phyloP scores from a whole-genome alignment of 2,888 invertebrate species.

The Eretmocerus hayati region DNA sequence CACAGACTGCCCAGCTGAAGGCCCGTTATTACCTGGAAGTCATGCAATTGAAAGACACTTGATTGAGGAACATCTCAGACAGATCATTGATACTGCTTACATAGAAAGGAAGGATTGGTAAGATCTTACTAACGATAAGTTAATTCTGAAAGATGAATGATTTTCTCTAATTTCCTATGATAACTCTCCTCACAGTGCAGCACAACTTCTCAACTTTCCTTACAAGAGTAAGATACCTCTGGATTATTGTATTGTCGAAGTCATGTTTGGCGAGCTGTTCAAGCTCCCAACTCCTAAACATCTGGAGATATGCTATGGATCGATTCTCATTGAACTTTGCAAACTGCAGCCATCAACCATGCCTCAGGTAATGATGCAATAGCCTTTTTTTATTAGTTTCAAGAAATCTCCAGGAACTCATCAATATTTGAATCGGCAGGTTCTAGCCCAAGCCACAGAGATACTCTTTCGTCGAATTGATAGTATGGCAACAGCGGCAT shows the following conservation, averaged over 20 bases:
- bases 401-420: neutral
- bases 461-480: constrained; percentile 93
- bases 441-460: constrained; percentile 95
- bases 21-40: constrained; percentile 83
- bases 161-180: too few species aligned
- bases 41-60: constrained; percentile 96
- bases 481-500: constrained; percentile 93
- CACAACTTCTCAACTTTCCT: constrained; percentile 83
- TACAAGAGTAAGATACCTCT: constrained; percentile 90
- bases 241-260: constrained; percentile 97
- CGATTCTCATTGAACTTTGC: constrained; percentile 92
- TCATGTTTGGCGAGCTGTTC: constrained; percentile 90
- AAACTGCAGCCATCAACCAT: constrained; percentile 93
- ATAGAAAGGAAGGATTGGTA: constrained; percentile 89
- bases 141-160: too few species aligned
- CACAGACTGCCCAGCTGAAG: constrained; percentile 90
- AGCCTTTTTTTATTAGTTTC: neutral
- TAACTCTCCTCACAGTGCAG: constrained; percentile 56
- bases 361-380: constrained; percentile 64
- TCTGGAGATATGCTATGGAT: constrained; percentile 88
- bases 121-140: neutral
- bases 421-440: constrained; percentile 41
- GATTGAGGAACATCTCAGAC: constrained; percentile 94
- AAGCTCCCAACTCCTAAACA: constrained; percentile 84
- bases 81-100: constrained; percentile 83